Percentiles rank a stretch among this genome's conserved stretches.
These are phyloP conservation scores for Sminthopsis crassicaudata DNA, from an alignment of 2,113 vertebrate genomes.

Conservation along the genomic window DNA sequence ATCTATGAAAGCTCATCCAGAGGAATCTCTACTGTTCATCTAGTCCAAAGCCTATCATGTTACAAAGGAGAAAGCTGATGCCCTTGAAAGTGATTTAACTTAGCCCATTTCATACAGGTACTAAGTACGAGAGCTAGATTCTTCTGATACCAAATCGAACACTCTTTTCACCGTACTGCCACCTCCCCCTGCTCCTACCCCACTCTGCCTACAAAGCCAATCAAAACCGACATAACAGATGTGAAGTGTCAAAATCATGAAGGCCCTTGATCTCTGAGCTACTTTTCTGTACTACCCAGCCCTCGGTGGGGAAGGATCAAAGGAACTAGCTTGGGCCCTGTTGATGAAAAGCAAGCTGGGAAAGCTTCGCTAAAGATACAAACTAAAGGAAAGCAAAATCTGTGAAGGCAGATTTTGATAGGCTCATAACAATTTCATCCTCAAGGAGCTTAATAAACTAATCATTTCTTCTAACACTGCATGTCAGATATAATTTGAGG, in stretches of 20 bases:
- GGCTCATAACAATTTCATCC: background rate
- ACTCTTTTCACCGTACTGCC: background rate
- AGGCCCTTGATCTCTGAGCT: background rate
- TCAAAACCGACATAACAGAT: background rate
- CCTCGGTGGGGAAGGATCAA: background rate
- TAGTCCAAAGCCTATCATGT: background rate
- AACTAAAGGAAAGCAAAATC: background rate
- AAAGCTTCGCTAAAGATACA: background rate
- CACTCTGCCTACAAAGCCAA: rapidly evolving
- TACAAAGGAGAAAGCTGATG: background rate
- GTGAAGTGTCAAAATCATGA: background rate
- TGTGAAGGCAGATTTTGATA: background rate
- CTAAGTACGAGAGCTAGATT: background rate
- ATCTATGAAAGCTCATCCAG: background rate
- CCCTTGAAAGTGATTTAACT: background rate
- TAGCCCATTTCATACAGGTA: background rate
- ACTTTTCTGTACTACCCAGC: background rate
- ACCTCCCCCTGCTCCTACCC: background rate
- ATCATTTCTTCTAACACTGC: background rate
- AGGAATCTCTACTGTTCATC: background rate
- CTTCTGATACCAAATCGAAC: background rate
- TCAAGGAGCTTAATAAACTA: background rate
- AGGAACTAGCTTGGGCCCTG: background rate
- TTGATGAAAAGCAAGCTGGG: background rate
- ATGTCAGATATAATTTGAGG: background rate